A percentile compares a stretch with the other conserved stretches of the same genome.
These are phyloP conservation scores for Varanus salvator DNA, from an alignment of 2,113 vertebrate genomes.

Conservation along the genomic window DNA sequence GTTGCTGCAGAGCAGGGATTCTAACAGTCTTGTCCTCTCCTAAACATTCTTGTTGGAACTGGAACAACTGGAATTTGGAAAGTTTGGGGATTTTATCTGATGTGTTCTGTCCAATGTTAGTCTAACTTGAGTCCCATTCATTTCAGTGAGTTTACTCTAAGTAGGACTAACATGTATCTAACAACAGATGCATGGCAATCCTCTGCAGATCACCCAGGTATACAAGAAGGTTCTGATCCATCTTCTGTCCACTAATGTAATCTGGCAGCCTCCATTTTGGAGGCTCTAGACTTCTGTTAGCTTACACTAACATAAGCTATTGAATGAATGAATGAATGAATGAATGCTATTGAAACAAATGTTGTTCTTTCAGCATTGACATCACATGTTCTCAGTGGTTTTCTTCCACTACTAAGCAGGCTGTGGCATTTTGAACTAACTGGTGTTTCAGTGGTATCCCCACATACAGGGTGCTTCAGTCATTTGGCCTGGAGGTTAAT, in stretches of 20 bases:
- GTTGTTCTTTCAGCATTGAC: not conserved
- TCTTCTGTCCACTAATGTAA: not conserved
- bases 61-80: not conserved
- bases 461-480: too few species aligned
- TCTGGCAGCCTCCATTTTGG: not conserved
- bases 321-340: too few species aligned
- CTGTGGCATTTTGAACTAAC: not conserved
- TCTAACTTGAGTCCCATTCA: too few species aligned
- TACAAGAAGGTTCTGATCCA: not conserved
- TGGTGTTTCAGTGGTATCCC: not conserved
- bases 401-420: too few species aligned
- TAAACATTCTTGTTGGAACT: not conserved
- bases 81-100: not conserved
- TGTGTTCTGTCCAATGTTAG: too few species aligned
- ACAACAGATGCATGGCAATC: not conserved
- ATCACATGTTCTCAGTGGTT: not conserved
- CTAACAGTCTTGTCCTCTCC: not conserved
- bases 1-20: not conserved
- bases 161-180: too few species aligned
- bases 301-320: too few species aligned
- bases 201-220: not conserved
- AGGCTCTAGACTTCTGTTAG: not conserved
- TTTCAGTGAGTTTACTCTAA: too few species aligned
- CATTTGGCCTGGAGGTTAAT: not conserved
- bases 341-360: not conserved